Percentiles rank a stretch among this genome's conserved stretches.
These are phyloP conservation scores for Hylyphantes graminicola DNA, from an alignment of 1,140 invertebrate species.

Conservation along the genomic window DNA sequence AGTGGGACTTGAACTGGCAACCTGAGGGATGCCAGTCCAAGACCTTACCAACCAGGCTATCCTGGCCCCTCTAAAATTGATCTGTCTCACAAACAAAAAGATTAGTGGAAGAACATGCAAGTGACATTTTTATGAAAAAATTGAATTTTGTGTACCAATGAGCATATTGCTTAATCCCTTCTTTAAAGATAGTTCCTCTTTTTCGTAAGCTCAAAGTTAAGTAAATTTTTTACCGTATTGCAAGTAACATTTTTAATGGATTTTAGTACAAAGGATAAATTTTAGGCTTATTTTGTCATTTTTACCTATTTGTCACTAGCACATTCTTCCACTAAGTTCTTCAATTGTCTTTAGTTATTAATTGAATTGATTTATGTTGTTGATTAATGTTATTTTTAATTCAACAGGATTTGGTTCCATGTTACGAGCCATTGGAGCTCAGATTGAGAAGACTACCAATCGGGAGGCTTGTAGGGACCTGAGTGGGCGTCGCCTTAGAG, in stretches of 20 bases:
- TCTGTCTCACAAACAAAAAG: too few relatives aligned
- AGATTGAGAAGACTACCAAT: conserved; percentile 98
- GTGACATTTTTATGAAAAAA: too few relatives aligned
- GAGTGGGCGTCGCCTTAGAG: conserved; percentile 89
- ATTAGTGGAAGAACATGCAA: too few relatives aligned
- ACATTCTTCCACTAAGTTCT: neutral
- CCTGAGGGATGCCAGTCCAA: too few relatives aligned
- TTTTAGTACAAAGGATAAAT: neutral
- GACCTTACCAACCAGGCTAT: too few relatives aligned
- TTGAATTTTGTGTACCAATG: too few relatives aligned
- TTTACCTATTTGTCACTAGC: neutral
- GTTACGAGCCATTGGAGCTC: conserved; percentile 94
- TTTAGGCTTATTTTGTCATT: neutral
- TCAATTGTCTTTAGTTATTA: neutral
- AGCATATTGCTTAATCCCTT: neutral
- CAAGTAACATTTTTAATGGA: neutral
- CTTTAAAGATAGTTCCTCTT: neutral
- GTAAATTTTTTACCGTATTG: too few relatives aligned
- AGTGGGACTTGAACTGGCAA: too few relatives aligned
- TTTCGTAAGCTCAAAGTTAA: too few relatives aligned
- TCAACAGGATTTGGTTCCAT: conserved; percentile 86
- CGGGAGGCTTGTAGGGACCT: conserved; percentile 96
- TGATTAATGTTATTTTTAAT: neutral
- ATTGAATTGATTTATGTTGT: conserved; percentile 1
- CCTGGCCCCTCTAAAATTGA: too few relatives aligned